Conservation (phyloP, 2,797 vertebrate species). For the Choloepus didactylus region DNA sequence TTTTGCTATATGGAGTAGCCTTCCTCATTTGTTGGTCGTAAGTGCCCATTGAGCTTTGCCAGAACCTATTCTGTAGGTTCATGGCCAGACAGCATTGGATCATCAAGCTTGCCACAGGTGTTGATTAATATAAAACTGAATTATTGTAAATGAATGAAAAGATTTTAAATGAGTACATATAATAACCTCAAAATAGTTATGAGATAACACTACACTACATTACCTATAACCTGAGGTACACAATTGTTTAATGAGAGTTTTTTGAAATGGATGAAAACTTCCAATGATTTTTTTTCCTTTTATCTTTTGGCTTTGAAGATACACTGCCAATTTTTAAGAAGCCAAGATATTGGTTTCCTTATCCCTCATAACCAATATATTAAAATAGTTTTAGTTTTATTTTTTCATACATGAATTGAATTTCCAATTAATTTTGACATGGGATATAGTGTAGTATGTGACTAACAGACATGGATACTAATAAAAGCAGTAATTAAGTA, state of each 20-base stretch:
- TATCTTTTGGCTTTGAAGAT: background rate
- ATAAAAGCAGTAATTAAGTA: background rate
- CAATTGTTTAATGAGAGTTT: background rate
- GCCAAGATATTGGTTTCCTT: background rate
- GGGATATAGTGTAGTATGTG: background rate
- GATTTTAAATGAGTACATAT: background rate
- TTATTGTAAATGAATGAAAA: constrained; percentile 32
- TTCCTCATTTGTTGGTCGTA: too few relatives aligned
- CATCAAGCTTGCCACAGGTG: background rate
- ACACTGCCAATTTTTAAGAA: background rate
- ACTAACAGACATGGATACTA: background rate
- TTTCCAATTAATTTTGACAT: background rate
- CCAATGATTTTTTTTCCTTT: background rate
- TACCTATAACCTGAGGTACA: background rate
- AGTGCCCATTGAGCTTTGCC: too few relatives aligned
- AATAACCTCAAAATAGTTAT: background rate
- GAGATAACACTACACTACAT: background rate
- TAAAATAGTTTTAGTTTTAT: background rate
- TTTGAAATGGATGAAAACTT: background rate
- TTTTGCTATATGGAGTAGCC: too few relatives aligned
- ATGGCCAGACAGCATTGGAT: background rate
- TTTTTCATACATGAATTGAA: background rate
- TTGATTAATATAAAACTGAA: background rate
- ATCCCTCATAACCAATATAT: background rate
- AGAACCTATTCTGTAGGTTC: too few relatives aligned